Conservation (phyloP, 92 coral and sea anemone genomes). For the Pocillopora grandis region DNA sequence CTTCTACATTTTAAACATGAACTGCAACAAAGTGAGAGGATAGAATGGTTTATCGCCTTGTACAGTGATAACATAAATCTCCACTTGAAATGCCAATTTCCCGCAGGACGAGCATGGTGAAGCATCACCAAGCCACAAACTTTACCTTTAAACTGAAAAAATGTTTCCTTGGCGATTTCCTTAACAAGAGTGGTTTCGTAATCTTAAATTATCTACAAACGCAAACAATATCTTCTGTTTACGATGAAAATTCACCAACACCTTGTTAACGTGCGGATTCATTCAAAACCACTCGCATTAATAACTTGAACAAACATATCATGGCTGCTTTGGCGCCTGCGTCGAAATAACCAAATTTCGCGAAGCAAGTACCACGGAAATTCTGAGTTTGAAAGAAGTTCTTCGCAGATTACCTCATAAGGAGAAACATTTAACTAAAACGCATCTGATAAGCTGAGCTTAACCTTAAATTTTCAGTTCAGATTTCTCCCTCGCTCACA, state of each 20-base stretch:
- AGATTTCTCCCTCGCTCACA: too few species aligned
- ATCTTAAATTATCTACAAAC: neutral
- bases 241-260: neutral
- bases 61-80: neutral
- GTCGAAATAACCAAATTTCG: neutral
- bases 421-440: too few species aligned
- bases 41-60: neutral
- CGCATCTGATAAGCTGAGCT: too few species aligned
- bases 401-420: neutral
- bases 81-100: neutral
- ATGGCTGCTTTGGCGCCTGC: neutral
- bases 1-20: neutral
- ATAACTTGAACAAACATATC: conserved; percentile 7
- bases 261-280: neutral
- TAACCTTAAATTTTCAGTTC: too few species aligned
- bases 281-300: neutral
- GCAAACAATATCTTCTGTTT: neutral
- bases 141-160: neutral
- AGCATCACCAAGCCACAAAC: neutral
- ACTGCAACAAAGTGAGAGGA: neutral
- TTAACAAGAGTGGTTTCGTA: neutral
- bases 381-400: neutral
- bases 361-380: neutral
- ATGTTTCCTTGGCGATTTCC: neutral
- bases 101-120: neutral